Conservation (phyloP, 2,113 vertebrate species). For the Penelope pileata region DNA sequence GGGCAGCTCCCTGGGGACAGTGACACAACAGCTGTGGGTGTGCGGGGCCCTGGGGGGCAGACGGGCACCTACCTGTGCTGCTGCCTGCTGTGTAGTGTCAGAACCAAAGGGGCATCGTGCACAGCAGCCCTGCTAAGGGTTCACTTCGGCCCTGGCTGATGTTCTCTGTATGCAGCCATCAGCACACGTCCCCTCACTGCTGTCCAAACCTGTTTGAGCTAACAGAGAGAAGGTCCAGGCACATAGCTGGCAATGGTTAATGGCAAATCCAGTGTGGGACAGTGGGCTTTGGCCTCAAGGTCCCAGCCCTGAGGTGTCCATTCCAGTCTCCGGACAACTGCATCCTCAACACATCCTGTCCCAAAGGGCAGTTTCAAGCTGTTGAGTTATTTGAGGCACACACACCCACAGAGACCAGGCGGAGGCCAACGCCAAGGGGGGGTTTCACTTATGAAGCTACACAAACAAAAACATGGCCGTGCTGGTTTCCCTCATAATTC, state of each 20-base stretch:
- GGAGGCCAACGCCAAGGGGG: neutral
- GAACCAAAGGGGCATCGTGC: neutral
- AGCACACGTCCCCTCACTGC: neutral
- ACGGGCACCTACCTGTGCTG: neutral
- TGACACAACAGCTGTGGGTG: fast-evolving
- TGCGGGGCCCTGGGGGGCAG: neutral
- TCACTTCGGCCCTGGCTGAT: neutral
- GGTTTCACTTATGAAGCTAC: neutral
- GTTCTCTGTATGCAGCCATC: fast-evolving
- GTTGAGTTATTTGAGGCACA: neutral
- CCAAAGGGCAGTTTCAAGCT: neutral
- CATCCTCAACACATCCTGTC: neutral
- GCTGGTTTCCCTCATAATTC: neutral
- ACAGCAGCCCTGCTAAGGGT: neutral
- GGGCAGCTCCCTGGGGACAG: neutral
- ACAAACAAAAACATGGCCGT: neutral
- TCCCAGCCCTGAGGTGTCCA: neutral
- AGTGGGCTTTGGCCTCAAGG: neutral
- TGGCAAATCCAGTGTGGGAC: neutral
- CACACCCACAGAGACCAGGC: neutral
- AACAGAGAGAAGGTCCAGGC: neutral
- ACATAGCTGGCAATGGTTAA: neutral
- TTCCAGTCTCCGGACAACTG: neutral
- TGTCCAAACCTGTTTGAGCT: neutral
- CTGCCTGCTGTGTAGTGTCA: neutral